Base-by-base conservation (phyloP, 2,113 vertebrate genomes). In the Candoia aspera region DNA sequence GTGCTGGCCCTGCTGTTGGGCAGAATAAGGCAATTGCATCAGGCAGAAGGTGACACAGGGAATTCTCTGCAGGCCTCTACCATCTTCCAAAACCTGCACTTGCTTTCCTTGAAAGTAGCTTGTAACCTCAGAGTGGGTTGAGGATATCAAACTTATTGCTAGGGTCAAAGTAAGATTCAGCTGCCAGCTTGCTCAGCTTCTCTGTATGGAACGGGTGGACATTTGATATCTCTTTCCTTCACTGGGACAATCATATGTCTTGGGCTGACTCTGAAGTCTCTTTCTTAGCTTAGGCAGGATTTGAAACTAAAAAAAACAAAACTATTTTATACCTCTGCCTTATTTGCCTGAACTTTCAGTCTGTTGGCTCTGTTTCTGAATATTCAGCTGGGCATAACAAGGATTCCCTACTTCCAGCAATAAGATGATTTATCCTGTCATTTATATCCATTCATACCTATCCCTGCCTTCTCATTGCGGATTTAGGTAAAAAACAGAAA, bases 361-460 rank as follows among this genome's bases (percentile, higher is more conserved):
- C 68, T 57, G 55, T 49, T 68, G 62, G 11, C 73, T 95, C 86
- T 53, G 60, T 91, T 87, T 93, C 93, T 37, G 60, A 85, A 37
- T 55, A 58, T 90, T 92, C 42, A 60, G 26, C 83, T 94, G 24
- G 64, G 88, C 92, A 86, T 62, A 21, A 92, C 89, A 93, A 93
- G 37, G 86, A 23, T 88, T 96, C 93, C 94, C 58, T 91, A 57
- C 85, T 92, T 64, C 91, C 95, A 86, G 87, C 94, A 91, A 13
- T 0, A 2, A 49, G 88, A 4, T 13, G 57, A 55, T 59, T 0
- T 0, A 91, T 62, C 29, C 64, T 91, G 87, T 1, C 1, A 86
- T 46, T 94, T 92, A 42, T 92, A 79, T 84, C 90, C 92, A 64
- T 90, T 92, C 88, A 90, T 91, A 92, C 88, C 92, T 29, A 24